Base-by-base conservation (phyloP, 1,140 invertebrate species). In the Pseudobourletiella spinata region DNA sequence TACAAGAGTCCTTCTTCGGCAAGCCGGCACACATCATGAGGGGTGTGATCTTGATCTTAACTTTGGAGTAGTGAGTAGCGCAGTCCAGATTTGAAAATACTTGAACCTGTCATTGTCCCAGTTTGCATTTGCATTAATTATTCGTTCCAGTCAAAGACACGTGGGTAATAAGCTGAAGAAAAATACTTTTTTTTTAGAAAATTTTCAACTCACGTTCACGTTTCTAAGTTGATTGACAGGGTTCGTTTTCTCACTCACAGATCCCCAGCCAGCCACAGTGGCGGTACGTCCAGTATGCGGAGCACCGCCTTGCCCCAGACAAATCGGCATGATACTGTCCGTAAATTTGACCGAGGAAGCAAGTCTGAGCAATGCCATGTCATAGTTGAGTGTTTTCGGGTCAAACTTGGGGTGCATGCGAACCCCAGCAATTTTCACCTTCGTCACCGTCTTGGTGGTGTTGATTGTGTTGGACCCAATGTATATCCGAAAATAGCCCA, bases 221-320 rank as follows among this genome's bases (percentile, higher is more conserved):
- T 89, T 85, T 70, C 88, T 85, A 15, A 92, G 78, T 6, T 84
- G 77, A 70, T 88, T 90, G 0, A 87, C 85, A 0, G 87, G 84
- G 68, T 86, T 87, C 2, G 87, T 88, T 64, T 87, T 54, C 16
- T 32, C 84, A 73, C 91, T 86, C 29, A 83, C 81, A 14, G 89
- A 88, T 0, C 90, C 91, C 90, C 90, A 94, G 20, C 91, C 91
- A 2, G 87, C 78, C 4, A 86, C 87, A 24, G 84, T 82, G 2
- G 82, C 88, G 55, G 81, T 80, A 2, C 79, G 79, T 16, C 84
- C 86, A 1, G 83, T 81, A 71, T 88, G 89, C 0, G 80, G 70
- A 20, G 83, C 79, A 84, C 84, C 79, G 67, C 76, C 65, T 59
- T 76, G 75, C 1, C 88, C 87, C 35, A 92, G 77, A 74, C 89